Percentiles rank a stretch among this genome's conserved stretches.
Conservation (phyloP, 1,140 invertebrate species). For the Procambarus virginalis region DNA sequence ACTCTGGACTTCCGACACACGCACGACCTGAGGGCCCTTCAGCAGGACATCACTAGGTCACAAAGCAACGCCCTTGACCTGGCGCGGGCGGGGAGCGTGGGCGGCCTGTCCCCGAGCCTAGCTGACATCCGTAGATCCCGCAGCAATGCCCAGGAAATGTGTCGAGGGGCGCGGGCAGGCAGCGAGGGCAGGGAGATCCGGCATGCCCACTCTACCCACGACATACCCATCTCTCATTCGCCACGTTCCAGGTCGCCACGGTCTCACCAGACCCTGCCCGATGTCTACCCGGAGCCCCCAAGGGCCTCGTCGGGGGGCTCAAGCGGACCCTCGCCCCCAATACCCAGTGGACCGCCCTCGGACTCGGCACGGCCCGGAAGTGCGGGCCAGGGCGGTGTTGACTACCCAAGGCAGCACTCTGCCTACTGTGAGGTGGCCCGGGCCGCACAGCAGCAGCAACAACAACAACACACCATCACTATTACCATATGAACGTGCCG, state of each 20-base stretch:
- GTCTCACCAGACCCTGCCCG: constrained; percentile 63
- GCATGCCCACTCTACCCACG: constrained; percentile 69
- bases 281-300: constrained; percentile 66
- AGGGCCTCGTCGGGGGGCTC: constrained; percentile 68
- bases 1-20: constrained; percentile 47
- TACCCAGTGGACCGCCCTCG: constrained; percentile 61
- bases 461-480: constrained; percentile 60
- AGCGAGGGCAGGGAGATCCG: constrained; percentile 63
- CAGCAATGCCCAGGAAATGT: constrained; percentile 66
- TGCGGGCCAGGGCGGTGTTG: constrained; percentile 43
- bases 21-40: constrained; percentile 41
- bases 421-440: constrained; percentile 68
- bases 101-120: constrained; percentile 40
- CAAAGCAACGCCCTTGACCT: constrained; percentile 69
- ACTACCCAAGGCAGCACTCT: constrained; percentile 63
- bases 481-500: constrained; percentile 50
- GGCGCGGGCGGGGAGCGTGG: constrained; percentile 61
- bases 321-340: constrained; percentile 69
- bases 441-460: constrained; percentile 52
- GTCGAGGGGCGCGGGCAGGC: constrained; percentile 56
- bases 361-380: constrained; percentile 38
- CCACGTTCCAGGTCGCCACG: constrained; percentile 57
- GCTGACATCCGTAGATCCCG: constrained; percentile 66
- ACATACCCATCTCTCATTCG: constrained; percentile 65
- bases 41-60: constrained; percentile 68